A percentile compares a stretch with the other conserved stretches of the same genome.
phyloP scores from a whole-genome alignment of 2,113 vertebrate genomes.

The Paracanthobrama guichenoti region DNA sequence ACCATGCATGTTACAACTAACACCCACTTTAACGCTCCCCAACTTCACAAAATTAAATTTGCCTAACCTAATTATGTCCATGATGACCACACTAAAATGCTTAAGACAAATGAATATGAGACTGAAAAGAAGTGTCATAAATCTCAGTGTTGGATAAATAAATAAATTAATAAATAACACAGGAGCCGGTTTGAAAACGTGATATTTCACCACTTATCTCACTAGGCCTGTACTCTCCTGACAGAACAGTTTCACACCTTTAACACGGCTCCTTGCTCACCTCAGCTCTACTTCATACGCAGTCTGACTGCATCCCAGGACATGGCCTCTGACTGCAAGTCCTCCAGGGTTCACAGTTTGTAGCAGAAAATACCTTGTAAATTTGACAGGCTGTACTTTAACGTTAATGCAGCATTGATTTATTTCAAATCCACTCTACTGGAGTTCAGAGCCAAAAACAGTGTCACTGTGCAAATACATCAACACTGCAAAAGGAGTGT shows the following conservation, averaged over 20 bases:
- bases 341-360: slow-evolving; percentile 14
- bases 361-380: slow-evolving; percentile 11
- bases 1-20: too few species aligned
- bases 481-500: neutral
- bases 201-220: slow-evolving; percentile 1
- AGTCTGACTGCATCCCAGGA: neutral
- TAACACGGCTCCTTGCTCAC: neutral
- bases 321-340: slow-evolving; percentile 4
- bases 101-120: neutral
- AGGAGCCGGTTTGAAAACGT: neutral
- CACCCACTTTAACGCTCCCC: too few species aligned
- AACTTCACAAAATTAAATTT: neutral
- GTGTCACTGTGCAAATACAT: neutral
- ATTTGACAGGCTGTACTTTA: slow-evolving; percentile 3
- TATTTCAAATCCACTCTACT: slow-evolving; percentile 8
- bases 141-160: neutral
- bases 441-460: neutral
- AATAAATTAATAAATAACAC: neutral
- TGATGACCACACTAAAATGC: neutral
- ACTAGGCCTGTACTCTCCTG: neutral
- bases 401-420: slow-evolving; percentile 15
- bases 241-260: slow-evolving; percentile 15
- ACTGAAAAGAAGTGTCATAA: neutral
- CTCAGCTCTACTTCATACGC: neutral
- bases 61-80: neutral